Conservation (phyloP, 1,140 invertebrate genomes). For the Cepaea nemoralis region DNA sequence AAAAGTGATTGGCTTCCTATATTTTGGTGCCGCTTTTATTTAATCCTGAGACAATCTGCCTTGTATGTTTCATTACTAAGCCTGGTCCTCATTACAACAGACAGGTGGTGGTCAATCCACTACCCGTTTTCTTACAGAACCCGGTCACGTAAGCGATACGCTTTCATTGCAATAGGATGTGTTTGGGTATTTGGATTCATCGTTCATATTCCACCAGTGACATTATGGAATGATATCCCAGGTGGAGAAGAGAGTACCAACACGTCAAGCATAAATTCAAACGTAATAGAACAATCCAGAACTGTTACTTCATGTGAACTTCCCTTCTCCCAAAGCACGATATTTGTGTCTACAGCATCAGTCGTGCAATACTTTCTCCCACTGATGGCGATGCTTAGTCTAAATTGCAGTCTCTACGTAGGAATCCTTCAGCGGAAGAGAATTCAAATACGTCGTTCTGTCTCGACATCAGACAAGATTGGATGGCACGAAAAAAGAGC, state of each 20-base stretch:
- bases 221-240: conserved; percentile 47
- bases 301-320: conserved; percentile 40
- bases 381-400: conserved; percentile 50
- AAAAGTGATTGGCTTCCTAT: background rate
- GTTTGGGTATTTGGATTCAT: conserved; percentile 59
- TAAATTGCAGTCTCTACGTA: conserved; percentile 64
- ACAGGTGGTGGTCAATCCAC: conserved; percentile 67
- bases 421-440: conserved; percentile 59
- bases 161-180: conserved; percentile 49
- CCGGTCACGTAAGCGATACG: conserved; percentile 54
- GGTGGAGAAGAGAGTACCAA: background rate
- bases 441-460: conserved; percentile 60
- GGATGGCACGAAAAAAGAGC: conserved; percentile 44
- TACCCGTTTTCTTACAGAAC: conserved; percentile 65
- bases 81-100: conserved; percentile 61
- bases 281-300: background rate
- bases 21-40: conserved; percentile 50
- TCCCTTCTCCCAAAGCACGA: conserved; percentile 49
- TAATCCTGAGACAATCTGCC: conserved; percentile 58
- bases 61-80: conserved; percentile 62
- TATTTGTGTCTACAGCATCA: conserved; percentile 51
- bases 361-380: conserved; percentile 59
- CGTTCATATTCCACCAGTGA: conserved; percentile 54
- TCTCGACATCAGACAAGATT: conserved; percentile 42
- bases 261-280: background rate